These are phyloP conservation scores for Diarsia dahlii DNA, from an alignment of 2,888 invertebrate species.

Conservation along the genomic window DNA sequence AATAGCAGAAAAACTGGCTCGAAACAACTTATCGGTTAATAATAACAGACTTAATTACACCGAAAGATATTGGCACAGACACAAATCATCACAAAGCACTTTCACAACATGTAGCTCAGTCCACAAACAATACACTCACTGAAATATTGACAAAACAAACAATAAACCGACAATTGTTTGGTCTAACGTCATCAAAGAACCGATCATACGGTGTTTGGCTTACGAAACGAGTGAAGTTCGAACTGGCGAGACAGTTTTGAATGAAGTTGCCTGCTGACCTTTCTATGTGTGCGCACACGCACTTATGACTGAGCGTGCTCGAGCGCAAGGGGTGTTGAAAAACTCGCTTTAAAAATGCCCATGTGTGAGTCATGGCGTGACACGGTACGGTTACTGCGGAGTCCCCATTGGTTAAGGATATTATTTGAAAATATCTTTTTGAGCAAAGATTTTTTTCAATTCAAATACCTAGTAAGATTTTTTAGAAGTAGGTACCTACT, in stretches of 20 bases:
- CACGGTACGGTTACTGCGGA: conserved; percentile 29
- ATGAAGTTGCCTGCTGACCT: conserved; percentile 84
- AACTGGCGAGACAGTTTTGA: conserved; percentile 77
- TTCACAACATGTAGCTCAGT: conserved; percentile 63
- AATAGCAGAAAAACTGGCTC: conserved; percentile 52
- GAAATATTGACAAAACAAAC: conserved; percentile 87
- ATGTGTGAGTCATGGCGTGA: conserved; percentile 69
- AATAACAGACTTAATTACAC: conserved; percentile 42
- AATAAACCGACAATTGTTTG: conserved; percentile 80
- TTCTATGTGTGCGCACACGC: conserved; percentile 72
- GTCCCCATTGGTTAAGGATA: conserved; percentile 39
- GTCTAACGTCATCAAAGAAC: conserved; percentile 83
- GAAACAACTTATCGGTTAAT: conserved; percentile 38
- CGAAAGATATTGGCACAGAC: conserved; percentile 36
- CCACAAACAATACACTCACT: conserved; percentile 71
- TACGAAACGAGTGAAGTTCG: conserved; percentile 83
- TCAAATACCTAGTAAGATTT: neutral
- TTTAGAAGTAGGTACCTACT: no score
- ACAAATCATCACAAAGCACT: conserved; percentile 68
- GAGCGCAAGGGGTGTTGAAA: conserved; percentile 74
- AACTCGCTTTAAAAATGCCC: conserved; percentile 64
- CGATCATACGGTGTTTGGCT: conserved; percentile 81
- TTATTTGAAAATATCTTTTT: conserved; percentile 14
- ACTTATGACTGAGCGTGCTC: conserved; percentile 64
- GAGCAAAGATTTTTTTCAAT: neutral